Evolutionary conservation across 2,113 vertebrate species (phyloP), one percentile per base, ranked within the genome.

Genomic region (Hypomesus transpacificus): DNA sequence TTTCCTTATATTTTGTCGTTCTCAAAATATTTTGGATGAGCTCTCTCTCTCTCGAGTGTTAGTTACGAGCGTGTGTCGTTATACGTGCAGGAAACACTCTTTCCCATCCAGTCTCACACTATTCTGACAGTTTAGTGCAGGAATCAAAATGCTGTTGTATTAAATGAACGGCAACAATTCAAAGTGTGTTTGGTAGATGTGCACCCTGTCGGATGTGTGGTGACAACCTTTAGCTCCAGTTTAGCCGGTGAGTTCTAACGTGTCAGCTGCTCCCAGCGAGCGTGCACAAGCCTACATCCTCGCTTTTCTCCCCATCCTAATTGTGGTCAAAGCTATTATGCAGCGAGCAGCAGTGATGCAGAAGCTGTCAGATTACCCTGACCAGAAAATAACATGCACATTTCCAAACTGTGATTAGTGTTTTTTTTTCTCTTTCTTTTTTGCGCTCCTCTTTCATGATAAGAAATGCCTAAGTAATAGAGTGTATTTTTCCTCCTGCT

Each of bases 351-450:
- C 77, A 50, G 84, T 82, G 82, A 82, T 85, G 88, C 82, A 76
- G 81, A 80, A 84, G 51, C 78, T 85, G 87, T 87, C 89, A 86
- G 83, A 88, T 86, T 86, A 82, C 66, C 74, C 71, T 87, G 81
- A 87, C 83, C 82, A 79, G 82, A 84, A 87, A 90, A 87, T 90
- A 86, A 88, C 85, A 84, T 85, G 81, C 80, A 87, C 80, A 90
- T 89, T 85, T 86, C 79, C 80, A 87, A 85, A 87, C 81, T 71
- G 69, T 64, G 68, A 77, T 86, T 86, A 84, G 69, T 86, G 79
- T 4, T 58, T 50, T 24, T 39, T 18, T 18, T 3, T 18, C 22
- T 31, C 7, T 65, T 53, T 78, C 73, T 50, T 24, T 39, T 18
- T 18, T 18, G 26, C 22, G 20, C 3, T 65, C 52, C 75, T 17